Conservation (phyloP, 2,113 vertebrate species). For the Plecotus auritus region DNA sequence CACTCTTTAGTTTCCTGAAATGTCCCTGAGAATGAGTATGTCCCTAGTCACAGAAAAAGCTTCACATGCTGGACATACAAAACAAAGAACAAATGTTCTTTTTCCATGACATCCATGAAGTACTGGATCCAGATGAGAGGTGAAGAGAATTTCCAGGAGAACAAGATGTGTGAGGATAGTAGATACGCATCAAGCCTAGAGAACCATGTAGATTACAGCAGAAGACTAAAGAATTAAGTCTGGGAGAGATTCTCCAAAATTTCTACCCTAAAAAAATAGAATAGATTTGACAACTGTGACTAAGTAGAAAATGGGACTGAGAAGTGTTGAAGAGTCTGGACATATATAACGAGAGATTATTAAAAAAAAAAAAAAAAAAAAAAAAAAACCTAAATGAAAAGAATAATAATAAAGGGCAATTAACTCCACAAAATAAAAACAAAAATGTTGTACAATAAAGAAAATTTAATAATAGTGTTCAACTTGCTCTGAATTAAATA, state of each 20-base stretch:
- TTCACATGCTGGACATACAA: background rate
- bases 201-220: background rate
- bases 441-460: background rate
- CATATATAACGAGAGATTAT: background rate
- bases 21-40: background rate
- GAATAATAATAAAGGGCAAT: background rate
- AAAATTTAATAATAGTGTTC: background rate
- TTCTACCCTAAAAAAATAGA: background rate
- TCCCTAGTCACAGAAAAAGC: background rate
- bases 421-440: background rate
- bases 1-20: background rate
- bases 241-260: background rate
- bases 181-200: background rate
- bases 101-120: background rate
- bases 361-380: conserved; percentile 27
- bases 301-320: background rate
- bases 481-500: background rate
- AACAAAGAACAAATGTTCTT: background rate
- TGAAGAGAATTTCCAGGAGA: background rate
- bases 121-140: background rate
- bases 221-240: background rate
- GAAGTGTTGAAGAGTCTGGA: background rate
- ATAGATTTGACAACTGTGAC: background rate
- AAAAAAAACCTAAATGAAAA: background rate
- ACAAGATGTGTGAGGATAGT: background rate